Evolutionary conservation across 2,797 vertebrate genomes (phyloP).

Genomic region (Anas acuta): DNA sequence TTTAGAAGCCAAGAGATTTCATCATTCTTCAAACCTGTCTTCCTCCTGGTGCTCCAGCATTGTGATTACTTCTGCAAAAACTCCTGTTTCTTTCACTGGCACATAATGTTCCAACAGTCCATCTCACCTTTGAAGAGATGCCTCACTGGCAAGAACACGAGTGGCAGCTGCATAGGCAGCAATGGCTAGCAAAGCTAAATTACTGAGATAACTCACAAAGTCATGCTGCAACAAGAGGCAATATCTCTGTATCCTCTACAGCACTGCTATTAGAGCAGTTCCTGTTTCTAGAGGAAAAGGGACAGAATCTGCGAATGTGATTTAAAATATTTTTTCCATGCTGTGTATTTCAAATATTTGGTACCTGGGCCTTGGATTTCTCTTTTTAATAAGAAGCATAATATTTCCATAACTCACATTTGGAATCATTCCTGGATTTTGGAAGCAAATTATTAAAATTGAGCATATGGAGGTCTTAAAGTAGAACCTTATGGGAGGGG

Average conservation of each 20-base stretch:
- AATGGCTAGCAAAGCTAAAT: not conserved
- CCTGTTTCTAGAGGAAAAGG: constrained; percentile 65
- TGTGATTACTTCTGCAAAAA: not conserved
- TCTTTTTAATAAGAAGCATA: constrained; percentile 69
- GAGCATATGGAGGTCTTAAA: constrained; percentile 83
- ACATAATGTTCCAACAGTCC: not conserved
- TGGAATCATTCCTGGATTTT: constrained; percentile 78
- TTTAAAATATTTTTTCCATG: constrained; percentile 45
- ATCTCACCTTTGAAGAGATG: not conserved
- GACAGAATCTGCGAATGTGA: constrained; percentile 47
- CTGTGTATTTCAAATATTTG: constrained; percentile 44
- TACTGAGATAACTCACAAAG: not conserved
- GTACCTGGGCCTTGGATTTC: constrained; percentile 69
- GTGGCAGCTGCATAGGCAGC: not conserved
- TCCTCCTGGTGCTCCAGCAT: not conserved
- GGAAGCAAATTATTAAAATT: constrained; percentile 79
- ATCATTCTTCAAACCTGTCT: not conserved
- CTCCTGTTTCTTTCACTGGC: not conserved
- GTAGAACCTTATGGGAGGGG: constrained; percentile 77
- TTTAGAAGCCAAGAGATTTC: not conserved
- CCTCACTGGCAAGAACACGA: not conserved
- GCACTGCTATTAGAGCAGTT: constrained; percentile 50
- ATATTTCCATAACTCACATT: constrained; percentile 78
- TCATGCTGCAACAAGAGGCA: constrained; percentile 36
- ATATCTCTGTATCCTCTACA: constrained; percentile 45